Evolutionary conservation across 2,797 vertebrate species (phyloP).

Genomic region (Chaunax sp.): DNA sequence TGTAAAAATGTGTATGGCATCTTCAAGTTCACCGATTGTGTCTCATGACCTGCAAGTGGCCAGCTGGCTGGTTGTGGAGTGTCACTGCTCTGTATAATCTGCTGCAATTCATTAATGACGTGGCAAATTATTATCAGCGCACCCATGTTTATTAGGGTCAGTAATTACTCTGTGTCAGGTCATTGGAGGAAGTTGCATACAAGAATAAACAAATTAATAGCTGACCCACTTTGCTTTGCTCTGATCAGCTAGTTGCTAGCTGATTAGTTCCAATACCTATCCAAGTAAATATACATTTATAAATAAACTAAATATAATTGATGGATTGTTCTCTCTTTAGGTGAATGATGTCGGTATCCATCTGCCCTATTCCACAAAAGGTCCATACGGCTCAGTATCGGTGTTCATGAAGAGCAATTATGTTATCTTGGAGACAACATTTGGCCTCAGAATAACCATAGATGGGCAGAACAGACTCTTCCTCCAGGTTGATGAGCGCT

Average conservation of each 20-base stretch:
- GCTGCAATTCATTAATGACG: conserved; percentile 23
- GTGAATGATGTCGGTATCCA: conserved; percentile 68
- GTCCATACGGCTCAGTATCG: conserved; percentile 58
- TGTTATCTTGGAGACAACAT: conserved; percentile 74
- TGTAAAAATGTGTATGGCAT: background rate
- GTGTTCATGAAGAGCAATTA: conserved; percentile 60
- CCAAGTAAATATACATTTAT: background rate
- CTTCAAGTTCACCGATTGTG: background rate
- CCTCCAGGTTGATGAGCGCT: conserved; percentile 84
- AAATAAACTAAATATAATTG: background rate
- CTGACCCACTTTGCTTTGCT: conserved; percentile 19
- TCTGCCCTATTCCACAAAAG: conserved; percentile 68
- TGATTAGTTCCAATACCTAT: background rate
- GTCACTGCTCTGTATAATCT: conserved; percentile 12
- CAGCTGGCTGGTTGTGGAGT: background rate
- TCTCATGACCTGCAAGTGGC: background rate
- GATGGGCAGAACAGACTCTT: conserved; percentile 84
- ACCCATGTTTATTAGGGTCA: conserved; percentile 30
- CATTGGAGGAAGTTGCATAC: conserved; percentile 11
- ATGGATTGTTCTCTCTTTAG: conserved; percentile 62
- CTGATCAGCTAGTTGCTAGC: background rate
- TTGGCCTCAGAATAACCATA: conserved; percentile 85
- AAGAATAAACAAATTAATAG: conserved; percentile 13
- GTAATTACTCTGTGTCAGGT: conserved; percentile 11
- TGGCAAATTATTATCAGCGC: conserved; percentile 5